Conservation (phyloP, 2,888 invertebrate genomes). For the Amblyjoppa fuscipennis region DNA sequence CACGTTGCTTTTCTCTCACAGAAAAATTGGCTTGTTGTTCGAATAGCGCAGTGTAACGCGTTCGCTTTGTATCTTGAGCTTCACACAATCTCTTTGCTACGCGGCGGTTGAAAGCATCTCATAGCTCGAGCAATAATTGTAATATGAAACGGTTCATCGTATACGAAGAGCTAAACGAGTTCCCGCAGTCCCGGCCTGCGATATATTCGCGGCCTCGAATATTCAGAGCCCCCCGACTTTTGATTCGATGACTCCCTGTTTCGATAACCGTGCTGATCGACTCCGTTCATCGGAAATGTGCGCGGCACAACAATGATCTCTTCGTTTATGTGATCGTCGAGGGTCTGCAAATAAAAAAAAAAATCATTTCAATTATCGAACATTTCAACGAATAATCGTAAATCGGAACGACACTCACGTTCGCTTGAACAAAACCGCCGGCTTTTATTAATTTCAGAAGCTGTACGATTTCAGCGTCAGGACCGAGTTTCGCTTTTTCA, state of each 20-base stretch:
- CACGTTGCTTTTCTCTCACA: neutral
- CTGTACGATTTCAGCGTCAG: conserved; percentile 87
- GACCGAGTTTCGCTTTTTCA: conserved; percentile 86
- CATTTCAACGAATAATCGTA: neutral
- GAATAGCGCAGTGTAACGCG: neutral
- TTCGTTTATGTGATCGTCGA: conserved; percentile 51
- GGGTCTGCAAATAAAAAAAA: conserved; percentile 44
- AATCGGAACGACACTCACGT: conserved; percentile 39
- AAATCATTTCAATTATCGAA: neutral
- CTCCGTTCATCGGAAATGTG: neutral
- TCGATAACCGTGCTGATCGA: neutral
- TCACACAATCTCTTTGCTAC: neutral
- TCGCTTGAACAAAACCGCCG: conserved; percentile 14
- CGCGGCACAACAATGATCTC: conserved; percentile 19
- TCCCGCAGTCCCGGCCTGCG: conserved; percentile 56
- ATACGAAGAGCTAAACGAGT: conserved; percentile 12
- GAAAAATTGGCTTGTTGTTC: neutral
- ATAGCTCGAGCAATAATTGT: too few relatives aligned
- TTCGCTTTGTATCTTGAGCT: neutral
- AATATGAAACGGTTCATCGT: neutral
- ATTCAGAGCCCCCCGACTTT: neutral
- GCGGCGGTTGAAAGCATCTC: neutral
- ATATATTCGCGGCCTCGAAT: conserved; percentile 3
- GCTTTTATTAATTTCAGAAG: conserved; percentile 86
- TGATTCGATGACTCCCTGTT: neutral